phyloP scores from a whole-genome alignment of 2,113 vertebrate species.

The Dendropsophus ebraccatus region DNA sequence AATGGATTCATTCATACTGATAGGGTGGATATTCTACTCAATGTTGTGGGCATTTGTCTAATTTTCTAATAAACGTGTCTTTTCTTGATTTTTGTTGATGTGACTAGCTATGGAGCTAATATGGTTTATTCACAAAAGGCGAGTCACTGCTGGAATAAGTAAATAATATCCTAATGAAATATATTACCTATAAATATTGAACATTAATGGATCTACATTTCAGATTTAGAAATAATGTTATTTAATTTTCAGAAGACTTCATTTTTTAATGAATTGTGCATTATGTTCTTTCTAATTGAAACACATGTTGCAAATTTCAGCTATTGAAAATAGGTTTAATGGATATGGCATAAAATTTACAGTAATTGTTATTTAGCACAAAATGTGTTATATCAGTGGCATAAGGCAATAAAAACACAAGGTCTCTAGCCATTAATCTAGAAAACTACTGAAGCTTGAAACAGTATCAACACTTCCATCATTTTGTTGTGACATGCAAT shows the following conservation, averaged over 20 bases:
- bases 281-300: background rate
- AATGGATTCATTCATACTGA: no score
- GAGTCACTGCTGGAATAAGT: background rate
- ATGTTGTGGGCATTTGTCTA: background rate
- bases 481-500: conserved; percentile 55
- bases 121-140: background rate
- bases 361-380: conserved; percentile 40
- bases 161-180: background rate
- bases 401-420: conserved; percentile 29
- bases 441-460: conserved; percentile 57
- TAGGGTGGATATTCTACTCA: no score
- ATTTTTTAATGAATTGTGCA: background rate
- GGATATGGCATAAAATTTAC: background rate
- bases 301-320: background rate
- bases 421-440: conserved; percentile 50
- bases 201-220: conserved; percentile 59
- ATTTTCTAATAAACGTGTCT: background rate
- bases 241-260: no score
- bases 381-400: conserved; percentile 37
- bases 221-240: conserved; percentile 57
- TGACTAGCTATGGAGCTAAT: background rate
- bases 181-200: background rate
- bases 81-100: background rate
- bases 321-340: conserved; percentile 18
- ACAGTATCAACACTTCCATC: conserved; percentile 56